These are phyloP conservation scores for Grammomys surdaster DNA, from an alignment of 2,113 vertebrate genomes.

Conservation along the genomic window DNA sequence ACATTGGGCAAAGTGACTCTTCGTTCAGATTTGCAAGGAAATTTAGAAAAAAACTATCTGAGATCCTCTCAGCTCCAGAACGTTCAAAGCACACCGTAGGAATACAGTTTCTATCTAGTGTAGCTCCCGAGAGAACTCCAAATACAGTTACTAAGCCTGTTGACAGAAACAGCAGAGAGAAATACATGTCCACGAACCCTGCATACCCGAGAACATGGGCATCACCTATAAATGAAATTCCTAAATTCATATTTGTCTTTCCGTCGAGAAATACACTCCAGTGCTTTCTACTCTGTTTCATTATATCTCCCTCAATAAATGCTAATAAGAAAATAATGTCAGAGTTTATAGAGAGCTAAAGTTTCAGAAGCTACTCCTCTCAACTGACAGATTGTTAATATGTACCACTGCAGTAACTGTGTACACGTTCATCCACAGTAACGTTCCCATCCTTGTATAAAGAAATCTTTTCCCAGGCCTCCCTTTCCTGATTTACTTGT, in stretches of 20 bases:
- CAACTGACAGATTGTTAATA: accelerated
- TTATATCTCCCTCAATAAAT: not conserved
- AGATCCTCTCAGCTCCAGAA: not conserved
- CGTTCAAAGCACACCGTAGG: not conserved
- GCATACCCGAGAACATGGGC: no score
- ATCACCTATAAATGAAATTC: not conserved
- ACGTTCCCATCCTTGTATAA: not conserved
- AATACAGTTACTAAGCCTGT: not conserved
- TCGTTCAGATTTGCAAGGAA: not conserved
- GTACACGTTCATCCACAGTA: accelerated
- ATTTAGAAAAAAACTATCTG: no score
- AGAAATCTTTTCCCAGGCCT: not conserved
- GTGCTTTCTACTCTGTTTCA: not conserved
- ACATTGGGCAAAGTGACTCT: not conserved
- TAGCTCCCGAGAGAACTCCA: not conserved
- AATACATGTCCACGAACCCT: not conserved
- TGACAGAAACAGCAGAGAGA: not conserved
- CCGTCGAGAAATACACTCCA: not conserved
- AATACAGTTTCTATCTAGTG: not conserved
- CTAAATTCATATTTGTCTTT: not conserved
- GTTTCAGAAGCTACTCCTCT: not conserved
- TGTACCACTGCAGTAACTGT: not conserved
- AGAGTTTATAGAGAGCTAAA: not conserved
- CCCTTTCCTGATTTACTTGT: not conserved
- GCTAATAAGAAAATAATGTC: not conserved